Conservation (phyloP, 2,888 invertebrate genomes). For the Ophion costatus region DNA sequence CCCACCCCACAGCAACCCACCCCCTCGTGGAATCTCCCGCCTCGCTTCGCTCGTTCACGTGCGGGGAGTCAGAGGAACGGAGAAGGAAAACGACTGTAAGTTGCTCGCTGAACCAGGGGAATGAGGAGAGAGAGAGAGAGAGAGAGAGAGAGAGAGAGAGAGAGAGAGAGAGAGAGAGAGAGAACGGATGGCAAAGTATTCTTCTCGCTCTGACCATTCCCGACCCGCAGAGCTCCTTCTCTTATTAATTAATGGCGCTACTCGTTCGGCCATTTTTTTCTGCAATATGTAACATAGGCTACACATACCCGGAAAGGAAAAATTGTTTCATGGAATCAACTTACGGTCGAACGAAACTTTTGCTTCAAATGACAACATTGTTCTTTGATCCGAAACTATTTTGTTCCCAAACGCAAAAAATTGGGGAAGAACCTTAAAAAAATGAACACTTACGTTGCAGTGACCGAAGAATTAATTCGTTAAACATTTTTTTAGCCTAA, state of each 20-base stretch:
- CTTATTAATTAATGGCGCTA: slow-evolving; percentile 81
- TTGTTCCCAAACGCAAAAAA: too few relatives aligned
- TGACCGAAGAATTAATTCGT: too few relatives aligned
- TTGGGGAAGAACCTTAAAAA: too few relatives aligned
- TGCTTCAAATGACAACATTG: not conserved
- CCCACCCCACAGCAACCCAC: slow-evolving; percentile 45
- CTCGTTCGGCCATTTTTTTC: slow-evolving; percentile 79
- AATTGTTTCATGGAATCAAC: not conserved
- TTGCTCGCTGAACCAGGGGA: too few relatives aligned
- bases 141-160: slow-evolving; percentile 26
- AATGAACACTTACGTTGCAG: too few relatives aligned
- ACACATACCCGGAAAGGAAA: not conserved
- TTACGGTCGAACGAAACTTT: not conserved
- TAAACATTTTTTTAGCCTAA: too few relatives aligned
- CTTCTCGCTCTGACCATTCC: slow-evolving; percentile 66
- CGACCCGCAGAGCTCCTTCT: slow-evolving; percentile 70
- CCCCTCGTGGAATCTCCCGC: slow-evolving; percentile 38
- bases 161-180: slow-evolving; percentile 31
- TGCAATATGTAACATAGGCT: slow-evolving; percentile 42
- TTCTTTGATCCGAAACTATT: not conserved
- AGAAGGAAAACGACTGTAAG: not conserved
- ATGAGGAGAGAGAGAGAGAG: slow-evolving; percentile 30
- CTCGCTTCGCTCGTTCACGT: slow-evolving; percentile 46
- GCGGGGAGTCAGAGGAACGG: slow-evolving; percentile 37
- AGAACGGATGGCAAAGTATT: slow-evolving; percentile 49